Conservation (phyloP, 2,888 invertebrate genomes). For the Caenorhabditis virilis region DNA sequence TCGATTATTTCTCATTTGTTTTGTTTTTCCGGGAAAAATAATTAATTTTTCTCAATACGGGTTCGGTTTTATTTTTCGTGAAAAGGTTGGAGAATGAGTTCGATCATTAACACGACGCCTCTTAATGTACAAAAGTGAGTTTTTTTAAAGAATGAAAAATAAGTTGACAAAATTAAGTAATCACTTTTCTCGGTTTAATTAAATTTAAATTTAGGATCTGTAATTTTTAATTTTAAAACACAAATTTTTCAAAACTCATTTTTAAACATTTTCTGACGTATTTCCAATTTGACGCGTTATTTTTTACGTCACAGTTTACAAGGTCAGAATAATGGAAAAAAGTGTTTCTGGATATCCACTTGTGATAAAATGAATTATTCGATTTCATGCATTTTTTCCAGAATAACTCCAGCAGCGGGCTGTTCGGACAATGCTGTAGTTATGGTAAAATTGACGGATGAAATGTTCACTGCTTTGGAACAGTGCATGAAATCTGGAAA, state of each 20-base stretch:
- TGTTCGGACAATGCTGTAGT: slow-evolving; percentile 26
- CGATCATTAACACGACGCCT: too few species aligned
- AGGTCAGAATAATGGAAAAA: too few species aligned
- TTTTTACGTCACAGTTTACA: not conserved
- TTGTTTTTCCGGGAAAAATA: too few species aligned
- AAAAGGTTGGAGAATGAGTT: too few species aligned
- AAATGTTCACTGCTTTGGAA: slow-evolving; percentile 52
- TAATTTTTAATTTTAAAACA: not conserved
- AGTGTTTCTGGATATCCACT: too few species aligned
- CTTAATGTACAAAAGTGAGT: slow-evolving; percentile 2
- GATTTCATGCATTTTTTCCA: too few species aligned
- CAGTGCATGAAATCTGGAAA: slow-evolving; percentile 29
- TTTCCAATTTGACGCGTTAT: not conserved
- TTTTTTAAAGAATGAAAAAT: not conserved
- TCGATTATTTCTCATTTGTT: too few species aligned
- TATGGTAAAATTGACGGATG: slow-evolving; percentile 61
- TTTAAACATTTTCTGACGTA: not conserved
- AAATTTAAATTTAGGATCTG: not conserved
- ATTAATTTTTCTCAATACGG: too few species aligned
- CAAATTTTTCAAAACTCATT: not conserved
- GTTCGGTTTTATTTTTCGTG: too few species aligned
- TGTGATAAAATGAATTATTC: too few species aligned
- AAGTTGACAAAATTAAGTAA: not conserved
- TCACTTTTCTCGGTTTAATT: not conserved
- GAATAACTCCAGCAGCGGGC: not conserved